Evolutionary conservation across 2,888 invertebrate genomes (phyloP).

Genomic region (Pheosia tremula): DNA sequence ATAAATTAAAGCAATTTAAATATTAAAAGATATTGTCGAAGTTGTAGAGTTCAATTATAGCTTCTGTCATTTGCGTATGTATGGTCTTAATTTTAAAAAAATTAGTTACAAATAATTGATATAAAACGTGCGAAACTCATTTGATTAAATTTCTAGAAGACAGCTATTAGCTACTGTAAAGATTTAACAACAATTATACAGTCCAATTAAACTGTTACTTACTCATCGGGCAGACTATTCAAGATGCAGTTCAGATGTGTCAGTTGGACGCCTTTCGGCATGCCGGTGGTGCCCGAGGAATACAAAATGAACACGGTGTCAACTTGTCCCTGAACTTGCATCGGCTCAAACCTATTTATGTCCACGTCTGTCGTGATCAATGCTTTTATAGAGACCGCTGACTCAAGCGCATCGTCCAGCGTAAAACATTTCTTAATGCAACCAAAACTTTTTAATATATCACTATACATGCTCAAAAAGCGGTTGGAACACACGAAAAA

Average conservation of each 20-base stretch:
- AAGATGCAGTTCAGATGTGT: slow-evolving; percentile 84
- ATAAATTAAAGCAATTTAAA: too few species aligned
- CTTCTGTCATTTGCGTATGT: too few species aligned
- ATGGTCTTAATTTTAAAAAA: too few species aligned
- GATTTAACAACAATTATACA: background rate
- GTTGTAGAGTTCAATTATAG: too few species aligned
- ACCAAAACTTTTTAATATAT: slow-evolving; percentile 51
- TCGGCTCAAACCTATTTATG: slow-evolving; percentile 65
- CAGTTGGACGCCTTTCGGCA: slow-evolving; percentile 87
- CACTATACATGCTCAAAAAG: slow-evolving; percentile 70
- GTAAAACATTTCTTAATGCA: slow-evolving; percentile 55
- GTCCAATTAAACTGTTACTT: slow-evolving; percentile 31
- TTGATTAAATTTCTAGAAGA: too few species aligned
- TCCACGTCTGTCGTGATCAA: slow-evolving; percentile 48
- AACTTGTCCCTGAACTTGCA: slow-evolving; percentile 67
- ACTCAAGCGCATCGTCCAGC: slow-evolving; percentile 48
- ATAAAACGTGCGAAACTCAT: too few species aligned
- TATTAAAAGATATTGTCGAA: too few species aligned
- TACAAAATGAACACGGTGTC: slow-evolving; percentile 79
- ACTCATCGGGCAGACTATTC: slow-evolving; percentile 60
- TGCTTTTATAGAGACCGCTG: slow-evolving; percentile 45
- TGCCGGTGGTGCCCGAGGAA: slow-evolving; percentile 89
- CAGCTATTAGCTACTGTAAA: too few species aligned
- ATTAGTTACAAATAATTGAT: too few species aligned
- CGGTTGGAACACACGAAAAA: slow-evolving; percentile 85